These are phyloP conservation scores for Drosophila multiciliata DNA, from an alignment of 2,888 invertebrate species.

Conservation along the genomic window DNA sequence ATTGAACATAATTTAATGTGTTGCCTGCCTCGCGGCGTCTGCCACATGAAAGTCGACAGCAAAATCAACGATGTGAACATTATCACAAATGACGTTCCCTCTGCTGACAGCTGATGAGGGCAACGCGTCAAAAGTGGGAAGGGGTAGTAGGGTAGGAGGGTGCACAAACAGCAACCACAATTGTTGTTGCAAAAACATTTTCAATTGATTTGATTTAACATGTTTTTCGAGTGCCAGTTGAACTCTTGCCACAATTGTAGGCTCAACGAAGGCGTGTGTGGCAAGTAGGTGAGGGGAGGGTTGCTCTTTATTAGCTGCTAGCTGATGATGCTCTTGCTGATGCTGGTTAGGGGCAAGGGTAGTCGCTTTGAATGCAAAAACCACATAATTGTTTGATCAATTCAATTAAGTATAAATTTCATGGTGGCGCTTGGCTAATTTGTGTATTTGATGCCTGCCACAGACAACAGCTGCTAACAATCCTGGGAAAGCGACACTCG, in stretches of 20 bases:
- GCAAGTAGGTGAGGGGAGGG: neutral
- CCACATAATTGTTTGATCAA: slow-evolving; percentile 58
- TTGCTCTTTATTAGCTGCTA: slow-evolving; percentile 48
- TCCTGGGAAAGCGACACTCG: slow-evolving; percentile 55
- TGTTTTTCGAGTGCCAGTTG: slow-evolving; percentile 46
- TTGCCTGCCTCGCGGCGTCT: slow-evolving; percentile 30
- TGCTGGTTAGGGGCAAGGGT: slow-evolving; percentile 41
- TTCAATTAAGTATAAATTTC: slow-evolving; percentile 45
- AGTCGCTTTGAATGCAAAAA: slow-evolving; percentile 28
- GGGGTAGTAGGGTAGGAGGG: neutral
- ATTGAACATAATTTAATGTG: slow-evolving; percentile 63
- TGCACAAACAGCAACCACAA: slow-evolving; percentile 1
- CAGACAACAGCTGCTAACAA: slow-evolving; percentile 25
- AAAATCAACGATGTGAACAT: slow-evolving; percentile 25
- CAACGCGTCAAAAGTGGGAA: neutral
- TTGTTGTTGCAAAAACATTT: slow-evolving; percentile 33
- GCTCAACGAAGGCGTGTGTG: neutral
- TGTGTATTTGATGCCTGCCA: neutral
- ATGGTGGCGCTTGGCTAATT: slow-evolving; percentile 57
- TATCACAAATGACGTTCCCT: slow-evolving; percentile 42
- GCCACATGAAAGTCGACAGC: slow-evolving; percentile 25
- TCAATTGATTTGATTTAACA: slow-evolving; percentile 66
- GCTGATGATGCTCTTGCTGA: slow-evolving; percentile 2
- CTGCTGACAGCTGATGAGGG: slow-evolving; percentile 58
- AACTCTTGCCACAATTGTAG: neutral